phyloP scores from a whole-genome alignment of 2,113 vertebrate genomes.

The Petaurus breviceps region DNA sequence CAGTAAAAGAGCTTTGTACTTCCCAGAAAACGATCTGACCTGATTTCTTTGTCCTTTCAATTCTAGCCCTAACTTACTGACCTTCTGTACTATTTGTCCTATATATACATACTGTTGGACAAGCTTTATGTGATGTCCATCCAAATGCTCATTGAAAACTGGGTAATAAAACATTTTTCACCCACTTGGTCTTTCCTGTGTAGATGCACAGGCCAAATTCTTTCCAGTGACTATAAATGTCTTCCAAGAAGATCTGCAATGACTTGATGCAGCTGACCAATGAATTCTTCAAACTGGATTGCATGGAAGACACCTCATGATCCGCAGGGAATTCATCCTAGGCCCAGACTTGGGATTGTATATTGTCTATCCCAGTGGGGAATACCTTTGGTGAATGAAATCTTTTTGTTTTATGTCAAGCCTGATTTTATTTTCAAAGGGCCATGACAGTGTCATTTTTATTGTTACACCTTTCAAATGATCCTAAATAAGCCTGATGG shows the following conservation, averaged over 20 bases:
- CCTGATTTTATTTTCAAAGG: neutral
- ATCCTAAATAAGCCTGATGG: neutral
- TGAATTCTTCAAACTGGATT: neutral
- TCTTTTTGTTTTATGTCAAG: neutral
- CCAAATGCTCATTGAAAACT: neutral
- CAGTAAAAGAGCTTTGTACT: neutral
- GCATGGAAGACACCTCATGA: neutral
- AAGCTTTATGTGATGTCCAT: neutral
- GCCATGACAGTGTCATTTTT: neutral
- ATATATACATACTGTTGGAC: neutral
- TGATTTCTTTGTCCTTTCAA: neutral
- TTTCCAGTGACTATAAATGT: neutral
- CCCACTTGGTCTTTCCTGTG: neutral
- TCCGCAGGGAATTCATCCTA: neutral
- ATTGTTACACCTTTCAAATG: neutral
- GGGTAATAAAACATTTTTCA: neutral
- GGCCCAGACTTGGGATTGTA: neutral
- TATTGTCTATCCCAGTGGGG: too few species aligned
- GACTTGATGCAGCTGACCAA: neutral
- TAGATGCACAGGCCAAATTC: neutral
- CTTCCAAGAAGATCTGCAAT: neutral
- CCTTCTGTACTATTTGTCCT: neutral
- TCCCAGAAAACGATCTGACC: neutral
- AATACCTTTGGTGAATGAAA: neutral
- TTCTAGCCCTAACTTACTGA: neutral